A percentile compares a stretch with the other conserved stretches of the same genome.
Evolutionary conservation across 2,113 vertebrate genomes (phyloP).

Genomic region (Callithrix jacchus): DNA sequence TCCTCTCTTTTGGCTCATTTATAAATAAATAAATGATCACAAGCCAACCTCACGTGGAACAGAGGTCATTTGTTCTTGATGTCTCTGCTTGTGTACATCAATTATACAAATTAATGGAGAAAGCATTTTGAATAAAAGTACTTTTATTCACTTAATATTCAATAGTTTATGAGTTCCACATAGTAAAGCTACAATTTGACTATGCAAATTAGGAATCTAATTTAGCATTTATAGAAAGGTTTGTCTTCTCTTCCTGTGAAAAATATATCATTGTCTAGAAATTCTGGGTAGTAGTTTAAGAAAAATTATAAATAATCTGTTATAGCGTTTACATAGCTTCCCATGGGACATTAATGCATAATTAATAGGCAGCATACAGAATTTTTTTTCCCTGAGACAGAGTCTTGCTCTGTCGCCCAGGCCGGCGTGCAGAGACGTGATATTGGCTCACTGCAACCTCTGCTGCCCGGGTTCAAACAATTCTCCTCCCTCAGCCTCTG

Average conservation of each 20-base stretch:
- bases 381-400: neutral
- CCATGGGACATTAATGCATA: neutral
- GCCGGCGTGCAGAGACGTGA: too few species aligned
- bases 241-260: neutral
- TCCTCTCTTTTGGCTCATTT: neutral
- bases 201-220: neutral
- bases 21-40: neutral
- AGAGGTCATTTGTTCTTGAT: neutral
- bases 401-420: too few species aligned
- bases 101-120: neutral
- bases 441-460: too few species aligned
- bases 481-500: too few species aligned
- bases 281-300: neutral
- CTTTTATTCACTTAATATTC: neutral
- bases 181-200: neutral
- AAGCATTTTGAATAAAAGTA: neutral
- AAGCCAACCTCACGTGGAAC: neutral
- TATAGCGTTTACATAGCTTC: neutral
- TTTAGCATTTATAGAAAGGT: neutral
- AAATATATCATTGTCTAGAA: neutral
- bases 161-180: neutral
- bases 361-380: neutral
- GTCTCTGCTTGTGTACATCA: neutral
- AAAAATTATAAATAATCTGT: conserved; percentile 1
- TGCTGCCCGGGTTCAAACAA: too few species aligned